phyloP scores from a whole-genome alignment of 1,140 invertebrate genomes.

The Magallana angulata region DNA sequence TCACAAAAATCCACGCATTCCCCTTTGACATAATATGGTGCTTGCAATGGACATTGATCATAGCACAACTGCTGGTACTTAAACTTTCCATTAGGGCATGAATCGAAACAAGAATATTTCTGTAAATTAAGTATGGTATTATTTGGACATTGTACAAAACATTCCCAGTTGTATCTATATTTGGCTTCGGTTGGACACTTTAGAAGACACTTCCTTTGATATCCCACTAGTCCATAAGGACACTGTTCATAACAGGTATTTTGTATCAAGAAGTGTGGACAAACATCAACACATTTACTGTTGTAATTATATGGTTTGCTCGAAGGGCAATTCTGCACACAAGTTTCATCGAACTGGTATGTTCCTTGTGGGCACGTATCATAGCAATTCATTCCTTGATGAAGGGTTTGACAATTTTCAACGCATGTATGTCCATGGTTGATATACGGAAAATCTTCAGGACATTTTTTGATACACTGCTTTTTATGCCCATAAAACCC shows the following conservation, averaged over 20 bases:
- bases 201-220: not conserved
- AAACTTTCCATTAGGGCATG: not conserved
- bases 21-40: not conserved
- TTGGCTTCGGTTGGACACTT: not conserved
- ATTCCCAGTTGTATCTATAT: not conserved
- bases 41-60: not conserved
- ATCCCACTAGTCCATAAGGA: not conserved
- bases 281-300: not conserved
- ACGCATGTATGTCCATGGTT: not conserved
- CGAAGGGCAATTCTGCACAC: not conserved
- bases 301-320: not conserved
- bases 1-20: not conserved
- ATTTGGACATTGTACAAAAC: not conserved
- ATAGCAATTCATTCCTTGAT: not conserved
- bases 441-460: not conserved
- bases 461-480: not conserved
- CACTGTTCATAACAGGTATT: not conserved
- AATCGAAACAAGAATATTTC: not conserved
- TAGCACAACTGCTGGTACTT: not conserved
- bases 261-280: not conserved
- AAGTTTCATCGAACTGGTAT: not conserved
- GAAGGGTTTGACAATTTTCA: not conserved
- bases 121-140: not conserved
- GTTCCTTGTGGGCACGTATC: not conserved
- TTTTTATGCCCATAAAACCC: not conserved